phyloP scores from a whole-genome alignment of 2,797 vertebrate species.

The Carduelis carduelis region DNA sequence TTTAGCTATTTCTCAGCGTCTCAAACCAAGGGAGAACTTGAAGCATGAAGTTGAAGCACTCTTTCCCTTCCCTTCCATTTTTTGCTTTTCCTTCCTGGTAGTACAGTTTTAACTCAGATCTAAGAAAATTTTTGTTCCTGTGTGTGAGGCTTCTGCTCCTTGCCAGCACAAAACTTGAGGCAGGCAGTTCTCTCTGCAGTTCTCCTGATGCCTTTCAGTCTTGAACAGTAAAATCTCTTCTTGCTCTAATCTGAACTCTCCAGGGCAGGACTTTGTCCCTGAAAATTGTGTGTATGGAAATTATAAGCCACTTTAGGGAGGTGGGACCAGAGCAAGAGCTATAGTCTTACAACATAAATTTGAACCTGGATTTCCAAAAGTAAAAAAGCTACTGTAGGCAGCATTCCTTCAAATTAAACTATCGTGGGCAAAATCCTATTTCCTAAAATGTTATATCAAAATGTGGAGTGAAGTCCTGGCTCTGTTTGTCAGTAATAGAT shows the following conservation, averaged over 20 bases:
- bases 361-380: neutral
- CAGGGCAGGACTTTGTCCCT: neutral
- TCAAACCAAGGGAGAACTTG: neutral
- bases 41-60: neutral
- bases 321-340: neutral
- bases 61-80: neutral
- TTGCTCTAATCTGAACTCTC: neutral
- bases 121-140: neutral
- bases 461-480: neutral
- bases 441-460: neutral
- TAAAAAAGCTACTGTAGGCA: neutral
- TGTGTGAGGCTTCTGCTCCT: neutral
- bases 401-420: neutral
- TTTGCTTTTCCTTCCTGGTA: neutral
- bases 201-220: neutral
- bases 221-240: neutral
- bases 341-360: neutral
- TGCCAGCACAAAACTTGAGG: neutral
- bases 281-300: neutral
- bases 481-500: neutral
- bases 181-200: neutral
- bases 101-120: neutral
- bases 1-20: neutral
- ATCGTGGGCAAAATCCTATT: neutral
- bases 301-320: neutral